These are phyloP conservation scores for Spea bombifrons DNA, from an alignment of 2,113 vertebrate genomes.

Conservation along the genomic window DNA sequence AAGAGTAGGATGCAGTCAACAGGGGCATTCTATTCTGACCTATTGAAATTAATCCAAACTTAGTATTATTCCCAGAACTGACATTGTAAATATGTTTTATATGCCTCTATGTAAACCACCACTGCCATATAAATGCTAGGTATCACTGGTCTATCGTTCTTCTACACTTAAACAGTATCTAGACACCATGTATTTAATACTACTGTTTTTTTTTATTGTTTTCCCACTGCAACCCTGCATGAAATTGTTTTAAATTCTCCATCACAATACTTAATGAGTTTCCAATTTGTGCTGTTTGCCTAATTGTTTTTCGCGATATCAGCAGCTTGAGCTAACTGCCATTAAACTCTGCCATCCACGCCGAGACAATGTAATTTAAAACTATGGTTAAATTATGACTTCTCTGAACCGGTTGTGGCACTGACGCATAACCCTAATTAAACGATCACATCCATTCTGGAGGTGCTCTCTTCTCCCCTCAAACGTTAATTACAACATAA, in stretches of 20 bases:
- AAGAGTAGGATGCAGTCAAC: no score
- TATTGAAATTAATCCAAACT: no score
- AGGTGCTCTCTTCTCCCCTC: constrained; percentile 81
- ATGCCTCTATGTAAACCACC: no score
- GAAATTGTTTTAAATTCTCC: constrained; percentile 21
- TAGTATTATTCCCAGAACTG: no score
- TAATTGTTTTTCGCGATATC: constrained; percentile 69
- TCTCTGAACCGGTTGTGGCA: constrained; percentile 85
- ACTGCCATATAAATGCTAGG: no score
- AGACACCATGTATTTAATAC: background rate
- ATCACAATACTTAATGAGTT: constrained; percentile 45
- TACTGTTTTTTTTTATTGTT: background rate
- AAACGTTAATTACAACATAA: constrained; percentile 95
- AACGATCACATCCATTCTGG: constrained; percentile 88
- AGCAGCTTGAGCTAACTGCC: constrained; percentile 60
- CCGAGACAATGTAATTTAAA: constrained; percentile 82
- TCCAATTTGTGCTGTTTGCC: constrained; percentile 67
- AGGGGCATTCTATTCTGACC: no score
- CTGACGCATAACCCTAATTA: constrained; percentile 89
- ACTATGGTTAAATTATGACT: constrained; percentile 89
- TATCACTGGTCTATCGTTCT: no score
- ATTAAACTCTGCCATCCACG: constrained; percentile 67
- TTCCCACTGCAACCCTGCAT: background rate
- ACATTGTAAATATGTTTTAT: no score
- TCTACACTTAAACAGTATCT: background rate